phyloP scores from a whole-genome alignment of 2,113 vertebrate genomes.

The Dicaeum eximium region DNA sequence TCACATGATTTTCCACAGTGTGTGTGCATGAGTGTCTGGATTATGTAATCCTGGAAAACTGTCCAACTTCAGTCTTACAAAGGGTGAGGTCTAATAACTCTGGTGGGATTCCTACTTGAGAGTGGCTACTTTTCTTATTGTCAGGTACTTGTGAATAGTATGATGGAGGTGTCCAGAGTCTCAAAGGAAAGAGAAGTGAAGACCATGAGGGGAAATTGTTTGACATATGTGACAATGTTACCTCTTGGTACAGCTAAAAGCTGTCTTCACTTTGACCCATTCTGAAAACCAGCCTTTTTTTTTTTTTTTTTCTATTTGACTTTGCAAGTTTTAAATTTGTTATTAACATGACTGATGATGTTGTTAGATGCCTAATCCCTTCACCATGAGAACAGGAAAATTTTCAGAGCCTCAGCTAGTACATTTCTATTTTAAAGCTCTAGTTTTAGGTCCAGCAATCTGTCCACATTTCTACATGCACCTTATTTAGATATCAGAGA shows the following conservation, averaged over 20 bases:
- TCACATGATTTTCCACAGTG: neutral
- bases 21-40: neutral
- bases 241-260: neutral
- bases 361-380: neutral
- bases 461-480: neutral
- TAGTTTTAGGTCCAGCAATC: neutral
- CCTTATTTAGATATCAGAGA: neutral
- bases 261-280: neutral
- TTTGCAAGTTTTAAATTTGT: neutral
- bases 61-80: neutral
- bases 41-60: neutral
- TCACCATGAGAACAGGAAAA: neutral
- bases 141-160: neutral
- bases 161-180: neutral
- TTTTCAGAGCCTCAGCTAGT: neutral
- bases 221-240: rapidly evolving
- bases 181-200: neutral
- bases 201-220: neutral
- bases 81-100: neutral
- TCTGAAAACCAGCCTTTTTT: neutral
- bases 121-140: neutral
- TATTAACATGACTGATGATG: neutral
- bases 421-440: neutral
- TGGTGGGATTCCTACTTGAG: neutral
- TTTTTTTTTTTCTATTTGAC: neutral